phyloP scores from a whole-genome alignment of 2,113 vertebrate genomes.

The Maccullochella peelii region DNA sequence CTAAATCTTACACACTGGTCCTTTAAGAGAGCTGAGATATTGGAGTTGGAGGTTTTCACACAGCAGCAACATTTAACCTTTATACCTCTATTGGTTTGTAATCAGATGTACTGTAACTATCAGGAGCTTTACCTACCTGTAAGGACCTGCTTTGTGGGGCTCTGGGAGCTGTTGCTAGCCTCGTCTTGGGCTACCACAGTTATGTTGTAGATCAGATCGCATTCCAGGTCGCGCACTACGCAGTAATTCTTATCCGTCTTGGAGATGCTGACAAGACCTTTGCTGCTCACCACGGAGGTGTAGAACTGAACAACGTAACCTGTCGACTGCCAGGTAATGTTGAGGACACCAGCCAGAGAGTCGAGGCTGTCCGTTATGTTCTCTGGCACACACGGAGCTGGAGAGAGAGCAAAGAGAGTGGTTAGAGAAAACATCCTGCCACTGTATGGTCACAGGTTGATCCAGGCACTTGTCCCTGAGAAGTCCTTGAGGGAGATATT shows the following conservation, averaged over 20 bases:
- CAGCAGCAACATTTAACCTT: background rate
- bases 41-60: background rate
- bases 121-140: conserved; percentile 65
- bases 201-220: conserved; percentile 73
- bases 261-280: conserved; percentile 44
- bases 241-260: conserved; percentile 50
- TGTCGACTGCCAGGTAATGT: conserved; percentile 79
- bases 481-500: background rate
- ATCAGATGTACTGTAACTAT: background rate
- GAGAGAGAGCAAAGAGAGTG: background rate
- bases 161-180: conserved; percentile 80
- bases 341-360: conserved; percentile 77
- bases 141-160: conserved; percentile 53
- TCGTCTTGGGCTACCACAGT: conserved; percentile 73
- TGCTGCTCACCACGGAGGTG: conserved; percentile 54
- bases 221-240: conserved; percentile 63
- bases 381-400: conserved; percentile 83
- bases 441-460: background rate
- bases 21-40: too few species aligned
- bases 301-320: conserved; percentile 64
- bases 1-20: too few species aligned
- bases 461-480: background rate
- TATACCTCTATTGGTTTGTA: background rate
- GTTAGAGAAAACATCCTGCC: background rate
- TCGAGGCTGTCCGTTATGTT: conserved; percentile 64